Evolutionary conservation across 1,140 invertebrate species (phyloP), one percentile per base, ranked within the genome.

Genomic region (Scaptomyza montana): DNA sequence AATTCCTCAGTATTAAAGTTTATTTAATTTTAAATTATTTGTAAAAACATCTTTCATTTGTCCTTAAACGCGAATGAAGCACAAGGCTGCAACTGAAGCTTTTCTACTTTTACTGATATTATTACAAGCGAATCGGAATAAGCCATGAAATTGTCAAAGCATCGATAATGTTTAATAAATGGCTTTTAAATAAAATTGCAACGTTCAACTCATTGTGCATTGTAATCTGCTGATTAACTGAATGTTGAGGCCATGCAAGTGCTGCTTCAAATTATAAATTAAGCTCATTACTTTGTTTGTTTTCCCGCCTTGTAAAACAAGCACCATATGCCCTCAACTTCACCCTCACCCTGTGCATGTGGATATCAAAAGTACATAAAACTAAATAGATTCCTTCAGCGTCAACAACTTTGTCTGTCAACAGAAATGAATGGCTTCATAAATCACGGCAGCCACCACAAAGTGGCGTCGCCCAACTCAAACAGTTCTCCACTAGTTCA

Each of bases 391-490:
- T 87, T 77, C 81, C 73, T 89, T 76, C 68, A 76, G 82, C 90
- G 90, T 79, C 82, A 91, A 91, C 90, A 91, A 82, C 86, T 89
- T 90, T 87, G 90, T 91, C 90, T 91, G 90, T 91, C 90, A 91
- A 91, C 90, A 90, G 82, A 91, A 91, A 91, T 91, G 91, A 91
- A 91, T 91, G 90, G 82, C 86, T 89, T 68, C 90, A 91, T 91
- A 91, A 91, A 91, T 91, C 90, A 91, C 74, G 66, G 53, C 74
- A 85, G 77, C 61, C 76, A 73, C 61, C 73, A 59, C 78, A 66
- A 73, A 64, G 69, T 69, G 65, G 61, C 61, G 30, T 50, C 76
- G 62, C 54, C 59, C 64, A 68, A 16, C 43, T 51, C 47, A 61
- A 54, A 51, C 2, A 59, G 36, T 28, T 39, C 28, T 36, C 47